Evolutionary conservation across 2,113 vertebrate genomes (phyloP).

Genomic region (Edolisoma coerulescens): DNA sequence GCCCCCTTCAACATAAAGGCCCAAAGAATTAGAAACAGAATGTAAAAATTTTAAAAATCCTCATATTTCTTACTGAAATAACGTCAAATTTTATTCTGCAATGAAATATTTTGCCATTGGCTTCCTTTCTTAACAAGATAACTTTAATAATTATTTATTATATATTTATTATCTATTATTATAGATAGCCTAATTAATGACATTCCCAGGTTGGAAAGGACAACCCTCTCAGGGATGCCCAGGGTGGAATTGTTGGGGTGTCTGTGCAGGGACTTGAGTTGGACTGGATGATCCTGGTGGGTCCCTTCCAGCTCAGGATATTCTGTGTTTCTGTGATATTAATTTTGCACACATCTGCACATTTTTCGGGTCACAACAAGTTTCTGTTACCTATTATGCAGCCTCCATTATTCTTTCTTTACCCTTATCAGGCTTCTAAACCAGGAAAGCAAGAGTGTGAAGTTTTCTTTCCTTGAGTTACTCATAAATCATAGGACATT

Average conservation of each 20-base stretch:
- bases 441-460: background rate
- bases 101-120: background rate
- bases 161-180: background rate
- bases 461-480: background rate
- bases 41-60: rapidly evolving
- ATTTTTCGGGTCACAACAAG: background rate
- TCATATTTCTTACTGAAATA: background rate
- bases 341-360: background rate
- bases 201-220: background rate
- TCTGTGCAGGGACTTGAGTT: background rate
- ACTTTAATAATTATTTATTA: background rate
- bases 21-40: background rate
- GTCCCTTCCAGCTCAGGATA: background rate
- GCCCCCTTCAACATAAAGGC: background rate
- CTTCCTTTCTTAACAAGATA: background rate
- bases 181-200: background rate
- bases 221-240: background rate
- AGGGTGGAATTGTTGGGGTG: background rate
- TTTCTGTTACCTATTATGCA: background rate
- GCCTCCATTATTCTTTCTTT: background rate
- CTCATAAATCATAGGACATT: background rate
- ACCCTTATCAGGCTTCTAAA: background rate
- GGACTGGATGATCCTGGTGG: background rate
- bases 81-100: background rate
- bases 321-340: background rate